Evolutionary conservation across 2,888 invertebrate genomes (phyloP), one percentile per base, ranked within the genome.

Genomic region (Cancer borealis): DNA sequence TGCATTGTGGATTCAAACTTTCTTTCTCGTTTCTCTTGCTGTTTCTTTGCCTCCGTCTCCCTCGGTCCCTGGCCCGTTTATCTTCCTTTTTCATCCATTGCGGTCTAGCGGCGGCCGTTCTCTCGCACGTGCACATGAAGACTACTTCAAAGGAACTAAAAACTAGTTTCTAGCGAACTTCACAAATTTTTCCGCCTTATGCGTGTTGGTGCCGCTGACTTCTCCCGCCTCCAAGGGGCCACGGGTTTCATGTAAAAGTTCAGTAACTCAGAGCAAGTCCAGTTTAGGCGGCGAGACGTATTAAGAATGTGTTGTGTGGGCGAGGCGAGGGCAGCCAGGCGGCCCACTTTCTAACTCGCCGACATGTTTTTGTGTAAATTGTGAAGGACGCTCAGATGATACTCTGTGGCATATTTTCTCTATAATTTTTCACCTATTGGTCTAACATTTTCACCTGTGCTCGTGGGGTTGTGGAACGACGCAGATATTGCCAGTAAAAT

Each of bases 1-100:
- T 49, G 88, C 88, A 46, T 46, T 79, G 79, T 30, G 79, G 47
- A 4, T 21, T 26, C 39, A 88, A 17, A 30, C 88, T 46, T 30
- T 21, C 88, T 88, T 49, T 17, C 88, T 49, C 47, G 12, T 88
- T 88, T 49, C 46, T 47, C 88, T 88, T n/a, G 46, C 88, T 46
- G 47, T 88, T 46, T n/a, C 88, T 88, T 46, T 46, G 88, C 8
- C 88, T 46, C 26, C 88, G 10, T 79, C 30, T 30, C 30, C 79
- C 26, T 26, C 79, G 30, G 30, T 79, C 79, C 79, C 30, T 79
- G 79, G 8, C 79, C 14, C 30, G 30, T 79, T 30, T 30, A 79
- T 30, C 30, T 30, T 26, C 30, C 79, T 30, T 26, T 79, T 79
- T 79, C 79, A 30, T 30, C 12, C 12, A 6, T 10, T 30, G 79